phyloP scores from a whole-genome alignment of 2,797 vertebrate genomes.

The Myoxocephalus aenaeus region DNA sequence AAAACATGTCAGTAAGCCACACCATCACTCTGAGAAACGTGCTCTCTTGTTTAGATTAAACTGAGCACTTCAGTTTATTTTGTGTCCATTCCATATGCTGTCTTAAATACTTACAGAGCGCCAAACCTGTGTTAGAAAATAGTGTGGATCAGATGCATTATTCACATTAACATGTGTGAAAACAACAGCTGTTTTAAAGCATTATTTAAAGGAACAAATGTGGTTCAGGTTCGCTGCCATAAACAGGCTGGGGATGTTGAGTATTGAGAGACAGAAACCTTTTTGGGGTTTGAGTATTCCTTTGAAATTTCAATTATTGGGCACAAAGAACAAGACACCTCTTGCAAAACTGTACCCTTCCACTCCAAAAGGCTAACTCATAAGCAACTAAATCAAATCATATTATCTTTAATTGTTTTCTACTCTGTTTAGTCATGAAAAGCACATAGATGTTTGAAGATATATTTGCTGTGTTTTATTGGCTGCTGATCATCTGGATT shows the following conservation, averaged over 20 bases:
- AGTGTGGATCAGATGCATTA: neutral
- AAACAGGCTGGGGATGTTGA: neutral
- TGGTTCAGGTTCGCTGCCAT: neutral
- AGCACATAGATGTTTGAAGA: slow-evolving; percentile 3
- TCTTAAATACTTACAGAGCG: slow-evolving; percentile 24
- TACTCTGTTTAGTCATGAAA: slow-evolving; percentile 5
- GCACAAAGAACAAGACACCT: neutral
- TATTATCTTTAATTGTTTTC: neutral
- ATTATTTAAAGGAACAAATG: neutral
- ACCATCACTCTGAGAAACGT: slow-evolving; percentile 9
- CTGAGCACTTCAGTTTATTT: slow-evolving; percentile 14
- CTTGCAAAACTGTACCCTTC: neutral
- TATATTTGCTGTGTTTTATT: slow-evolving; percentile 36
- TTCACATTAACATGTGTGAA: neutral
- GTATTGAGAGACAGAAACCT: neutral
- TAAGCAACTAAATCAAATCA: neutral
- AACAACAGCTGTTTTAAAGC: neutral
- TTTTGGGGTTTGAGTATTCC: neutral
- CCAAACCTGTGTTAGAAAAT: slow-evolving; percentile 1
- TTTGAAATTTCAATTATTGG: neutral
- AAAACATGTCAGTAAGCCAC: slow-evolving; percentile 4
- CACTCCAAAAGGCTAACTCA: neutral
- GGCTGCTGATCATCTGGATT: slow-evolving; percentile 25
- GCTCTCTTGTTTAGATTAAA: slow-evolving; percentile 12
- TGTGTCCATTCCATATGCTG: slow-evolving; percentile 4